Evolutionary conservation across 2,888 invertebrate genomes (phyloP), one percentile per base, ranked within the genome.

Genomic region (Agelastica alni): DNA sequence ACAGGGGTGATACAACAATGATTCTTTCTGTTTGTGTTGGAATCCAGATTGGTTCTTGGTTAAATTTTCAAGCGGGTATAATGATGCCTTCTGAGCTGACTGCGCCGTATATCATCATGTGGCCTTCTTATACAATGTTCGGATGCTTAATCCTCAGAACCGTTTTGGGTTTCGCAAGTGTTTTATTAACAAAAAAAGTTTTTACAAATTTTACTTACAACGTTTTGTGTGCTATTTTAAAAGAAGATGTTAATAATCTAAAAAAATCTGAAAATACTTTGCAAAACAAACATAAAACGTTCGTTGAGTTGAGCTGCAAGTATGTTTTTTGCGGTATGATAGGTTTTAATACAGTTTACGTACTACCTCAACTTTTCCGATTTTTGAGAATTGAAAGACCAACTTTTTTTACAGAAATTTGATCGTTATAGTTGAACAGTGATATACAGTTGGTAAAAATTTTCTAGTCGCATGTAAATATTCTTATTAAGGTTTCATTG

Each of bases 1-100:
- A 4, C 77, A 91, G 95, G 70, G 93, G 93, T 16, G 95, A 96
- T 76, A 95, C 95, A 0, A 86, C 92, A 1, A 88, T 92, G 83
- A 88, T 94, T 62, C 82, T 94, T 61, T 91, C 90, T 48, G 90
- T 91, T 3, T 87, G 87, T 62, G 84, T 86, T 1, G 94, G 94
- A 43, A 82, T 93, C 57, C 83, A 88, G 41, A 75, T 85, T 2
- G 94, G 93, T 13, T 85, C 91, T 3, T 94, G 93, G 94, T 77
- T 89, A 31, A 91, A 91, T 78, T 93, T 86, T 75, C 90, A 87
- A 73, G 80, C 87, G 9, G 91, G 91, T n/a, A 81, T 84, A 70
- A 81, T 87, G 80, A 75, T 73, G n/a, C 78, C 80, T 30, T 75
- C 79, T 0, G 81, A 83, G 60, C 70, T 81, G n/a, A 74, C 77